Conservation (phyloP, 2,888 invertebrate species). For the Melieria omissa region DNA sequence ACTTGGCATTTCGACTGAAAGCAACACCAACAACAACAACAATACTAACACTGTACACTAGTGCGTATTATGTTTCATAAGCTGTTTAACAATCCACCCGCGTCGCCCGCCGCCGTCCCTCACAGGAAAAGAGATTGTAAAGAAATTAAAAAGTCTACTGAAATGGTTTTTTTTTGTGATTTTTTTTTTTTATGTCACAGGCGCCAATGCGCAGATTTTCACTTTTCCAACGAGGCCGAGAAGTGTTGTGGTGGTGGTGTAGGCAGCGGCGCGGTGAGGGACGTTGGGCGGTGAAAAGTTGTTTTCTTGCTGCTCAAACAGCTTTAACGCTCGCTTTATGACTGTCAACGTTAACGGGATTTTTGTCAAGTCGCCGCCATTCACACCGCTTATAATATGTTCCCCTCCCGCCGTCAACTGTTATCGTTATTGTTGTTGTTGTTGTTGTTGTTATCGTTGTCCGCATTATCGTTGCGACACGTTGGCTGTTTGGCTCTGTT, state of each 20-base stretch:
- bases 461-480: too few species aligned
- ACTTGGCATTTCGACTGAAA: neutral
- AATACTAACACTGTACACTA: conserved; percentile 11
- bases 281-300: too few species aligned
- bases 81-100: conserved; percentile 24
- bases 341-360: too few species aligned
- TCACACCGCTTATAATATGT: too few species aligned
- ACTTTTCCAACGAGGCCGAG: neutral
- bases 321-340: too few species aligned
- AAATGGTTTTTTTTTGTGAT: conserved; percentile 11
- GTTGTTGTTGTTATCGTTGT: too few species aligned
- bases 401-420: too few species aligned
- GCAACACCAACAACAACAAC: conserved; percentile 31
- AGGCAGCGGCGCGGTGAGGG: neutral
- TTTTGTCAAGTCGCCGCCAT: too few species aligned
- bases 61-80: conserved; percentile 39
- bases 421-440: too few species aligned
- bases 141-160: conserved; percentile 36
- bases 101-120: neutral
- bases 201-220: neutral
- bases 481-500: too few species aligned
- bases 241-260: neutral
- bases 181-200: conserved; percentile 1
- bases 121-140: conserved; percentile 18
- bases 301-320: too few species aligned